phyloP scores from a whole-genome alignment of 1,140 invertebrate genomes.

The Pectinophora gossypiella region DNA sequence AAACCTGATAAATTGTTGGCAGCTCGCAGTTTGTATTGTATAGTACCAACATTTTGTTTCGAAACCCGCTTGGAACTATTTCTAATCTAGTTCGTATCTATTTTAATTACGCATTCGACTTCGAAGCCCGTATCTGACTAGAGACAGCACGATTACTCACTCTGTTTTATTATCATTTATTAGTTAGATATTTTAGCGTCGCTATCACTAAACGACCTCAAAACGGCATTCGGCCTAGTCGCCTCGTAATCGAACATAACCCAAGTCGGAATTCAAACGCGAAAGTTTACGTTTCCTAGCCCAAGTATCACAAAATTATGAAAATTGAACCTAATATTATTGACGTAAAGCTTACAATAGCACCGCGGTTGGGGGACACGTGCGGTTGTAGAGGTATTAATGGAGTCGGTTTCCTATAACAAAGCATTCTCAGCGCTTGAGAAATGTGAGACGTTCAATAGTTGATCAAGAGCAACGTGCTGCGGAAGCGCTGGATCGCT shows the following conservation, averaged over 20 bases:
- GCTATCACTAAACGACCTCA: slow-evolving; percentile 64
- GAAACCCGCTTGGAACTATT: slow-evolving; percentile 37
- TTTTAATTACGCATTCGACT: slow-evolving; percentile 51
- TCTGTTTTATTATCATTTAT: slow-evolving; percentile 32
- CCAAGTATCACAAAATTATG: slow-evolving; percentile 13
- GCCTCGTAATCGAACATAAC: slow-evolving; percentile 63
- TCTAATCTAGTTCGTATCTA: slow-evolving; percentile 47
- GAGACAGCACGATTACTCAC: slow-evolving; percentile 37
- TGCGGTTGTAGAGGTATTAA: slow-evolving; percentile 71
- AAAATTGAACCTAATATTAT: slow-evolving; percentile 24
- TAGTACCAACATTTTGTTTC: slow-evolving; percentile 30
- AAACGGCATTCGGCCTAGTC: slow-evolving; percentile 70
- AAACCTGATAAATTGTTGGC: slow-evolving; percentile 17
- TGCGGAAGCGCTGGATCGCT: slow-evolving; percentile 57
- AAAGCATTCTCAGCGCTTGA: slow-evolving; percentile 54
- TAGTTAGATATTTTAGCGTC: slow-evolving; percentile 33
- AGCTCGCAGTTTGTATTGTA: slow-evolving; percentile 10
- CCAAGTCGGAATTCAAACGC: slow-evolving; percentile 60
- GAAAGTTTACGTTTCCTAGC: slow-evolving; percentile 64
- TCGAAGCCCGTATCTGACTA: slow-evolving; percentile 31
- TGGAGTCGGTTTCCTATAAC: slow-evolving; percentile 53
- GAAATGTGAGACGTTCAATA: slow-evolving; percentile 28
- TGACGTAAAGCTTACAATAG: slow-evolving; percentile 37
- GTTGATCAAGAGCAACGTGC: slow-evolving; percentile 12
- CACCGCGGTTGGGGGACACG: slow-evolving; percentile 43